phyloP scores from a whole-genome alignment of 2,797 vertebrate genomes.

The Onychomys leucogaster region DNA sequence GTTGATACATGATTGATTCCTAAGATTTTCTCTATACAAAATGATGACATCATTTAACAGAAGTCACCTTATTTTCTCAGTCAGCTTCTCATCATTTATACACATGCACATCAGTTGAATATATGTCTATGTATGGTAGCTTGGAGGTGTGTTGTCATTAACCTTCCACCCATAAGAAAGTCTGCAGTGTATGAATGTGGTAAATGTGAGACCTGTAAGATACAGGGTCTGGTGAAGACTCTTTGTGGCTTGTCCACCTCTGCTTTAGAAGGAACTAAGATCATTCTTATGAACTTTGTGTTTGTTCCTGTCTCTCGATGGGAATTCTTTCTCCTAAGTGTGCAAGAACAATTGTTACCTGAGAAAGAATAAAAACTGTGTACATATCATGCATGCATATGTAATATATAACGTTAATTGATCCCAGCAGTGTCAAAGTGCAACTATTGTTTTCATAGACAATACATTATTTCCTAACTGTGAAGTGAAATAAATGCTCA shows the following conservation, averaged over 20 bases:
- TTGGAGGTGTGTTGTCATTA: too few species aligned
- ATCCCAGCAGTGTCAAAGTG: neutral
- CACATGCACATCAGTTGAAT: too few species aligned
- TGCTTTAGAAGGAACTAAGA: neutral
- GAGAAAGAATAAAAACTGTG: neutral
- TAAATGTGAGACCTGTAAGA: too few species aligned
- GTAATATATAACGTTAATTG: neutral
- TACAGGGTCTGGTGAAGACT: too few species aligned
- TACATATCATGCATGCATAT: neutral
- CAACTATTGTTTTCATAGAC: neutral
- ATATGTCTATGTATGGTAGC: too few species aligned
- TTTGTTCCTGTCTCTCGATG: neutral
- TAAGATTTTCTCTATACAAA: too few species aligned
- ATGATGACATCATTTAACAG: too few species aligned
- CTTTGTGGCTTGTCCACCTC: neutral
- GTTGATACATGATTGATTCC: too few species aligned
- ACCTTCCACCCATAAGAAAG: too few species aligned
- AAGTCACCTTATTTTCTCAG: too few species aligned
- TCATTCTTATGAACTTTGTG: neutral
- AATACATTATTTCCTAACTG: neutral
- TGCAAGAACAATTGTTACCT: neutral
- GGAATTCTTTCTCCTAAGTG: neutral
- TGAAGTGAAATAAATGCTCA: neutral
- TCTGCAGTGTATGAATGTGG: too few species aligned
- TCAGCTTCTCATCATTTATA: too few species aligned